Evolutionary conservation across 2,113 vertebrate species (phyloP).

Genomic region (Myotis davidii): DNA sequence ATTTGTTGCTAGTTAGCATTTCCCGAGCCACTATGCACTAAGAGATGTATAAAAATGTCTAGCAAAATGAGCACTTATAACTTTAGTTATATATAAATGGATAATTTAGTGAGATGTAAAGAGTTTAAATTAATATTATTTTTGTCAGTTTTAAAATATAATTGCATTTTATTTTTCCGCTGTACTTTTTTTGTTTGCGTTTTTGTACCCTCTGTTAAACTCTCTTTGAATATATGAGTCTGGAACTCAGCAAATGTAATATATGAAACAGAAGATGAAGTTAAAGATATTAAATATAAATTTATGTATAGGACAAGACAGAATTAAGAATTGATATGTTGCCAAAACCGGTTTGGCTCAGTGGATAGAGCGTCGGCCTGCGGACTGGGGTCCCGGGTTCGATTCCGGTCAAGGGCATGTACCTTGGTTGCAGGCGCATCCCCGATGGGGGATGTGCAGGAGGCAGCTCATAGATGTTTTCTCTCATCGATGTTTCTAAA

Average conservation of each 20-base stretch:
- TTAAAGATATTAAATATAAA: neutral
- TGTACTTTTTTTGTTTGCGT: neutral
- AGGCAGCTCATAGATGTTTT: too few species aligned
- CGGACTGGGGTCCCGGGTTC: too few species aligned
- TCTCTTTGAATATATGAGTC: neutral
- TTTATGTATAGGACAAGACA: neutral
- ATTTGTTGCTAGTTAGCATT: conserved; percentile 15
- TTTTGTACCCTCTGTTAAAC: neutral
- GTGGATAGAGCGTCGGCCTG: too few species aligned
- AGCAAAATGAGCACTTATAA: neutral
- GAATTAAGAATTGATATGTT: neutral
- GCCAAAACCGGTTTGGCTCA: too few species aligned
- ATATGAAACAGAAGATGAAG: neutral
- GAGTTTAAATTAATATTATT: neutral
- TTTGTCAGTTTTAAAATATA: neutral
- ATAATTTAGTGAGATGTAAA: neutral
- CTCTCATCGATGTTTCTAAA: too few species aligned
- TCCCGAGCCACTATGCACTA: neutral
- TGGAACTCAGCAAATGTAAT: neutral
- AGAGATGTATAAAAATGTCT: neutral
- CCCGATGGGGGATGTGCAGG: too few species aligned
- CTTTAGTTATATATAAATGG: neutral
- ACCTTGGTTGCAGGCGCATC: too few species aligned
- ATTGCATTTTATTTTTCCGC: neutral
- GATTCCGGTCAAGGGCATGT: too few species aligned